Evolutionary conservation across 2,113 vertebrate species (phyloP).

Genomic region (Pyxicephalus adspersus): DNA sequence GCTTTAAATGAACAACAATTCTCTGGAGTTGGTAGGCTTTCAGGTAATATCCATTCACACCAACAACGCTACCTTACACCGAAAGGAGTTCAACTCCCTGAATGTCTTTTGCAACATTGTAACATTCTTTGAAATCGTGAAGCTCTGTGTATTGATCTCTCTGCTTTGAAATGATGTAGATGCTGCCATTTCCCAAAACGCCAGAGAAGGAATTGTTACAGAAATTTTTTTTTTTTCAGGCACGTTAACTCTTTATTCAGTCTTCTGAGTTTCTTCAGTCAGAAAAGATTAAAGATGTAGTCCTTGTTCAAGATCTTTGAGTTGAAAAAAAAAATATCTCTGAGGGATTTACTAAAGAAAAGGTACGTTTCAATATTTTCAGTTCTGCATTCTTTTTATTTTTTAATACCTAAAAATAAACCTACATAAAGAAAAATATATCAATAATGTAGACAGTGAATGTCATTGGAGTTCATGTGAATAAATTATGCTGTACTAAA

Average conservation of each 20-base stretch:
- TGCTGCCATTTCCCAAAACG: conserved; percentile 45
- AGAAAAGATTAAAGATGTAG: neutral
- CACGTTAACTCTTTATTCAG: conserved; percentile 32
- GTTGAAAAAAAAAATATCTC: no score
- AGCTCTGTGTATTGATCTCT: conserved; percentile 53
- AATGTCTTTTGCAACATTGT: conserved; percentile 53
- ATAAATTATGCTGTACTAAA: no score
- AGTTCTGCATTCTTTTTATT: neutral
- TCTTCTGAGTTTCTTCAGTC: neutral
- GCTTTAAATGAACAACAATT: conserved; percentile 51
- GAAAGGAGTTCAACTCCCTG: conserved; percentile 46
- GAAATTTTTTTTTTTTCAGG: neutral
- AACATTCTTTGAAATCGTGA: conserved; percentile 51
- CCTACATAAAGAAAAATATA: no score
- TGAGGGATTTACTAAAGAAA: no score
- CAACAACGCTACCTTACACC: conserved; percentile 36
- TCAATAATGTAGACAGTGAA: no score
- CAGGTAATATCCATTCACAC: conserved; percentile 43
- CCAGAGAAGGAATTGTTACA: conserved; percentile 31
- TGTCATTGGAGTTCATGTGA: no score
- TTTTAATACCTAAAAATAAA: no score
- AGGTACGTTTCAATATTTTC: neutral
- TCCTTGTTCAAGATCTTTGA: neutral
- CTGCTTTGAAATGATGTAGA: conserved; percentile 50
- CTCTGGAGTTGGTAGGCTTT: conserved; percentile 29